Percentiles rank a stretch among this genome's conserved stretches.
Conservation (phyloP, 1,140 invertebrate genomes). For the Drosophila trapezifrons region DNA sequence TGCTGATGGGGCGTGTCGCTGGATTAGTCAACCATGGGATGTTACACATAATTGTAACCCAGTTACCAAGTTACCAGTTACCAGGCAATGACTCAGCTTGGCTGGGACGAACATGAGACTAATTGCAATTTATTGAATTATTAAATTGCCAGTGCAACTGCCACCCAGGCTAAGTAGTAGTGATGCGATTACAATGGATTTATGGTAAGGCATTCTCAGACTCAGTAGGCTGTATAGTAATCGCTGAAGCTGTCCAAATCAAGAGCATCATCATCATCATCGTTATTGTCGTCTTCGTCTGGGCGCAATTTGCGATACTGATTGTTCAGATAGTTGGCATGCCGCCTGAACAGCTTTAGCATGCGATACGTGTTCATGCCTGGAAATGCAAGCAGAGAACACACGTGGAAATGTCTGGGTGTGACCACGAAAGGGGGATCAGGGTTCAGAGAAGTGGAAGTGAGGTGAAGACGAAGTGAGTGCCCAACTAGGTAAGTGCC, state of each 20-base stretch:
- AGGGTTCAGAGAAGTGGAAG: conserved; percentile 6
- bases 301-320: conserved; percentile 81
- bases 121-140: conserved; percentile 52
- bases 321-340: conserved; percentile 82
- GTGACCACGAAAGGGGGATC: conserved; percentile 14
- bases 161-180: conserved; percentile 49
- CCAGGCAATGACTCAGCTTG: conserved; percentile 37
- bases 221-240: conserved; percentile 63
- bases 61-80: conserved; percentile 35
- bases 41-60: conserved; percentile 51
- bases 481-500: conserved; percentile 37
- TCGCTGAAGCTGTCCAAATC: conserved; percentile 29
- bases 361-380: conserved; percentile 84
- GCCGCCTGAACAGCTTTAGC: conserved; percentile 80
- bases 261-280: conserved; percentile 19
- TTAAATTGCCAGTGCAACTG: conserved; percentile 33
- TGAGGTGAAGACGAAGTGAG: conserved; percentile 34
- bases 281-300: conserved; percentile 63
- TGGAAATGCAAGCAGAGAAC: conserved; percentile 65
- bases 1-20: conserved; percentile 24
- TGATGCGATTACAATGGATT: conserved; percentile 59
- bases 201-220: conserved; percentile 57
- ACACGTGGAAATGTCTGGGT: conserved; percentile 43
- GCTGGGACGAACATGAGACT: conserved; percentile 26
- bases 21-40: conserved; percentile 61